Evolutionary conservation across 2,888 invertebrate genomes (phyloP).

Genomic region (Seira ritae): DNA sequence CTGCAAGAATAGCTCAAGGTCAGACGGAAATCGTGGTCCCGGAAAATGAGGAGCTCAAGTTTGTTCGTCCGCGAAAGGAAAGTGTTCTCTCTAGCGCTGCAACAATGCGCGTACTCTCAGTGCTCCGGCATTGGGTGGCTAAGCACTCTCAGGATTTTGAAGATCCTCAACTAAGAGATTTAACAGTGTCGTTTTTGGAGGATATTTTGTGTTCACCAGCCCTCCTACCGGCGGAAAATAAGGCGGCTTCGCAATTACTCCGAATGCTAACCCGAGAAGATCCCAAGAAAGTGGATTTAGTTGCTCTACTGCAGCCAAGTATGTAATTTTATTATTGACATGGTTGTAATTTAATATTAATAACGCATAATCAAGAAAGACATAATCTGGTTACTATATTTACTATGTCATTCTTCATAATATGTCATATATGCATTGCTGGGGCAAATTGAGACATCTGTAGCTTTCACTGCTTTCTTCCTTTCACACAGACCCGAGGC

Average conservation of each 20-base stretch:
- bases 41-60: conserved; percentile 75
- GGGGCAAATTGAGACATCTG: neutral
- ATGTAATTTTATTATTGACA: no score
- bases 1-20: conserved; percentile 70
- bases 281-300: conserved; percentile 82
- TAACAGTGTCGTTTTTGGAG: conserved; percentile 91
- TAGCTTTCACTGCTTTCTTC: conserved; percentile 14
- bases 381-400: neutral
- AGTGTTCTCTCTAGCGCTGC: conserved; percentile 94
- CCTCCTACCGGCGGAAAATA: conserved; percentile 90
- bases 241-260: conserved; percentile 89
- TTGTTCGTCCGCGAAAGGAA: conserved; percentile 79
- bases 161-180: conserved; percentile 79
- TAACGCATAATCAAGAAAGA: no score
- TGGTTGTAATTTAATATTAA: conserved; percentile 80
- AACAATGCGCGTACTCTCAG: conserved; percentile 93
- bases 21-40: conserved; percentile 74
- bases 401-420: conserved; percentile 1
- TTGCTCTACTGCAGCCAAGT: conserved; percentile 82
- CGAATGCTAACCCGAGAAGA: conserved; percentile 87
- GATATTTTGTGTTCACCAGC: conserved; percentile 91
- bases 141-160: conserved; percentile 85
- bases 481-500: conserved; percentile 66
- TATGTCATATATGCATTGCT: conserved; percentile 16
- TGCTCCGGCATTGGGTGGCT: conserved; percentile 93